Evolutionary conservation across 2,888 invertebrate genomes (phyloP).

Genomic region (Thyatira batis): DNA sequence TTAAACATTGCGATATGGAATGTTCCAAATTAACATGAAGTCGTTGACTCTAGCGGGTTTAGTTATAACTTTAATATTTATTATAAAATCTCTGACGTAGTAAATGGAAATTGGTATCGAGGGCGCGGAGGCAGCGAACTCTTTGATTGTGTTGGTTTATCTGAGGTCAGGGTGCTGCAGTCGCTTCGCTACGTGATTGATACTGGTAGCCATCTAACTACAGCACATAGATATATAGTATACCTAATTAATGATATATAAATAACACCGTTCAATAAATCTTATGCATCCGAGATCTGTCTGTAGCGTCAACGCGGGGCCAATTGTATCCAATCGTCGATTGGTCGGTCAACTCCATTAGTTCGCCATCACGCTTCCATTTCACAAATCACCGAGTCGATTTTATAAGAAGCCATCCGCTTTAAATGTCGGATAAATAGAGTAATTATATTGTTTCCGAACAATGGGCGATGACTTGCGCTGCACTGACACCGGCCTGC

Average conservation of each 20-base stretch:
- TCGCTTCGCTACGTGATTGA: slow-evolving; percentile 22
- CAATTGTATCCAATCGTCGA: slow-evolving; percentile 71
- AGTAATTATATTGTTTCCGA: slow-evolving; percentile 21
- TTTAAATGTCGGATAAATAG: neutral
- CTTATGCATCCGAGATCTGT: slow-evolving; percentile 22
- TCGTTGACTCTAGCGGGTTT: slow-evolving; percentile 41
- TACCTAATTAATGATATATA: slow-evolving; percentile 4
- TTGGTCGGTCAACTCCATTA: slow-evolving; percentile 40
- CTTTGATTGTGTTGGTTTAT: slow-evolving; percentile 65
- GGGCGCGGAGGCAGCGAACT: slow-evolving; percentile 56
- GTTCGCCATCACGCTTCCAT: slow-evolving; percentile 3
- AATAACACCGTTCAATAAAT: slow-evolving; percentile 5
- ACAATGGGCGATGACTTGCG: slow-evolving; percentile 34
- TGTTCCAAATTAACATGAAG: slow-evolving; percentile 27
- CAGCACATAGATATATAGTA: neutral
- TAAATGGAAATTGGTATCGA: slow-evolving; percentile 38
- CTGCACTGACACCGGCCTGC: slow-evolving; percentile 29
- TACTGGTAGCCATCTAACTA: neutral
- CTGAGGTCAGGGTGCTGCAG: slow-evolving; percentile 58
- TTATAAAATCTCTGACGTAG: slow-evolving; percentile 18
- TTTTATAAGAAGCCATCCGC: neutral
- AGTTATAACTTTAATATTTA: slow-evolving; percentile 15
- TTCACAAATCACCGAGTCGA: neutral
- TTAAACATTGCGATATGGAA: slow-evolving; percentile 13
- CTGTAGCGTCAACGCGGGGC: slow-evolving; percentile 32